Percentiles rank a stretch among this genome's conserved stretches.
Conservation (phyloP, 1,140 invertebrate species). For the Drosophila azteca region DNA sequence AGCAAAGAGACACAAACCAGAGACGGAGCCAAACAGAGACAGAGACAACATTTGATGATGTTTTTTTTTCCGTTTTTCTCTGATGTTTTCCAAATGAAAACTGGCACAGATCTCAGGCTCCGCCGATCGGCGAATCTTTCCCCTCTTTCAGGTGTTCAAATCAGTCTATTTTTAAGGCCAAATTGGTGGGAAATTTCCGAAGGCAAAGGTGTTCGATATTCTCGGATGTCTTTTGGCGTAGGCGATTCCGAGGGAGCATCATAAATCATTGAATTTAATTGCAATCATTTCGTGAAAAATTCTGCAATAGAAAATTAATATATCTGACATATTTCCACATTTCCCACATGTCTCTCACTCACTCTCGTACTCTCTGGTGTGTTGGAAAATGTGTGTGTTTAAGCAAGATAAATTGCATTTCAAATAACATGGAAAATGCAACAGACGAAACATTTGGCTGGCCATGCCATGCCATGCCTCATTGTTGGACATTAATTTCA, state of each 20-base stretch:
- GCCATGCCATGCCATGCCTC: background rate
- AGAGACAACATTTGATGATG: slow-evolving; percentile 56
- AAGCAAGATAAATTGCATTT: slow-evolving; percentile 70
- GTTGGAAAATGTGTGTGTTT: slow-evolving; percentile 44
- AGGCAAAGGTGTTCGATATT: slow-evolving; percentile 6
- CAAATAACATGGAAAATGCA: slow-evolving; percentile 66
- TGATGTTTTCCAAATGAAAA: slow-evolving; percentile 63
- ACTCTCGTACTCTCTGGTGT: slow-evolving; percentile 20
- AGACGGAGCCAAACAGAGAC: slow-evolving; percentile 33
- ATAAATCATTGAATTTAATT: slow-evolving; percentile 78
- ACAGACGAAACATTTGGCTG: slow-evolving; percentile 53
- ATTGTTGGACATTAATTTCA: slow-evolving; percentile 65
- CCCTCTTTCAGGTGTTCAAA: slow-evolving; percentile 59
- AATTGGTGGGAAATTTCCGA: slow-evolving; percentile 26
- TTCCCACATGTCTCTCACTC: slow-evolving; percentile 16
- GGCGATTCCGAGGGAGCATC: slow-evolving; percentile 44
- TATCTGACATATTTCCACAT: slow-evolving; percentile 45
- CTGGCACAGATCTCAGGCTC: slow-evolving; percentile 44
- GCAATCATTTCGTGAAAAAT: slow-evolving; percentile 66
- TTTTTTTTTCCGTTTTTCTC: background rate
- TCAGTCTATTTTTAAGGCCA: slow-evolving; percentile 47
- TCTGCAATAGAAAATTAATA: slow-evolving; percentile 36
- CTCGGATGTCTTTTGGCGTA: slow-evolving; percentile 28
- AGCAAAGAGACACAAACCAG: slow-evolving; percentile 32
- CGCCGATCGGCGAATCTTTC: slow-evolving; percentile 26